Evolutionary conservation across 2,113 vertebrate species (phyloP), one percentile per base, ranked within the genome.

Genomic region (Indicator maculatus): DNA sequence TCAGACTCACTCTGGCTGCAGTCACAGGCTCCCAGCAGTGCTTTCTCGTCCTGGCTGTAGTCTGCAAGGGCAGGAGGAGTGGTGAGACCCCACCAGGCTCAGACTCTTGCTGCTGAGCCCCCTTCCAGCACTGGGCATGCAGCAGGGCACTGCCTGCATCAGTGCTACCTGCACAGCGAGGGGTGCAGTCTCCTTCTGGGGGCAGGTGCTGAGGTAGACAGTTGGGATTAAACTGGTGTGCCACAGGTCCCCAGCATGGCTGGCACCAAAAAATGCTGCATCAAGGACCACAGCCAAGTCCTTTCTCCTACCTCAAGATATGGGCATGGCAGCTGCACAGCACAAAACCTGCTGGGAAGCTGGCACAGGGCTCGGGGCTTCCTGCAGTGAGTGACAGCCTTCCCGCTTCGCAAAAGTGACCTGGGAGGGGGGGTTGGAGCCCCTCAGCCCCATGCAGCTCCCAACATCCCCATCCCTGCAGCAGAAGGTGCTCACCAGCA

Each of bases 21-120:
- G 96, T 99, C 99, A 31, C 99, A 99, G 1, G 97, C 97, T 67
- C 99, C 99, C 92, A 99, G 98, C 78, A 99, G 97, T 2, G 98
- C 99, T 84, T 99, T 99, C 97, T 99, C 98, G 1, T 99, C 99
- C 93, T 99, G 98, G 86, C 98, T 99, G 98, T 99, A 99, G 97
- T 99, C 99, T 99, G 98, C 19, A 93, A 93, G 38, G 71, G 90
- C 78, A 81, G 89, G 77, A 75, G 80, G 33, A 74, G 44, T 1
- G 0, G n/a, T 95, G 33, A 97, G 93, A 60, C 27, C 21, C n/a
- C 1, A 0, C 24, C 1, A 12, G 20, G 52, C 50, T 59, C 8
- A 0, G 5, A 5, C 5, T 41, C 31, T 31, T 47, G 55, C 33
- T 69, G 33, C 56, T 58, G 38, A 39, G 16, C 38, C 28, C 36